A percentile compares a stretch with the other conserved stretches of the same genome.
phyloP scores from a whole-genome alignment of 64 coral and sea anemone genomes.

The Stylophora pistillata region DNA sequence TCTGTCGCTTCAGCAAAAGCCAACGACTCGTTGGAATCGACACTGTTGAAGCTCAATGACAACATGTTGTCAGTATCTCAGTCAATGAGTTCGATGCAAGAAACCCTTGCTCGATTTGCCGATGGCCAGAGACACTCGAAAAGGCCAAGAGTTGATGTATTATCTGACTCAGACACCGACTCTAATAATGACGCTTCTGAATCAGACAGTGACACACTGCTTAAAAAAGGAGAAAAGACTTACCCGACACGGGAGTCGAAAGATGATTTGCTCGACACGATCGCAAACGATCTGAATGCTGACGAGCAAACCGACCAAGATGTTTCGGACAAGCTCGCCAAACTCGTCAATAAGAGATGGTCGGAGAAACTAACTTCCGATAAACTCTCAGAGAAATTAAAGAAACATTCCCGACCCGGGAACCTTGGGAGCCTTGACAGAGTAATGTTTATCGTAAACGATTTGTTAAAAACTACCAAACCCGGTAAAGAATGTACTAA shows the following conservation, averaged over 20 bases:
- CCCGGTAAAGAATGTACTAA: constrained; percentile 37
- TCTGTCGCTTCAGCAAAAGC: constrained; percentile 7
- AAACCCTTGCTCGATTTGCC: neutral
- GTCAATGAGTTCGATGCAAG: constrained; percentile 4
- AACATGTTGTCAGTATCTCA: constrained; percentile 12
- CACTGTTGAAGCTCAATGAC: constrained; percentile 3
- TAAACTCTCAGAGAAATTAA: constrained; percentile 38
- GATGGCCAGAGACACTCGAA: neutral
- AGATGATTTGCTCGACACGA: constrained; percentile 33
- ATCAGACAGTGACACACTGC: constrained; percentile 30
- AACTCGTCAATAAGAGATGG: constrained; percentile 56
- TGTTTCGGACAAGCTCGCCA: constrained; percentile 45
- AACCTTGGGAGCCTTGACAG: constrained; percentile 5
- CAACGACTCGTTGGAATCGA: constrained; percentile 40
- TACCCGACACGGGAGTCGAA: constrained; percentile 3
- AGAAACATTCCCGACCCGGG: constrained; percentile 46
- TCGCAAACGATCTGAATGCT: constrained; percentile 38
- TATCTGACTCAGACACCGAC: constrained; percentile 41
- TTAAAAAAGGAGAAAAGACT: constrained; percentile 22
- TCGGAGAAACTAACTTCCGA: constrained; percentile 50
- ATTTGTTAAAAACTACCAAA: constrained; percentile 45
- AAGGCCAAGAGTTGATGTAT: neutral
- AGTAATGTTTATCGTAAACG: constrained; percentile 14
- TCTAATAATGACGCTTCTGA: constrained; percentile 49
- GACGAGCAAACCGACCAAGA: constrained; percentile 59